Percentiles rank a stretch among this genome's conserved stretches.
Conservation (phyloP, 2,888 invertebrate genomes). For the Athalia circularis region DNA sequence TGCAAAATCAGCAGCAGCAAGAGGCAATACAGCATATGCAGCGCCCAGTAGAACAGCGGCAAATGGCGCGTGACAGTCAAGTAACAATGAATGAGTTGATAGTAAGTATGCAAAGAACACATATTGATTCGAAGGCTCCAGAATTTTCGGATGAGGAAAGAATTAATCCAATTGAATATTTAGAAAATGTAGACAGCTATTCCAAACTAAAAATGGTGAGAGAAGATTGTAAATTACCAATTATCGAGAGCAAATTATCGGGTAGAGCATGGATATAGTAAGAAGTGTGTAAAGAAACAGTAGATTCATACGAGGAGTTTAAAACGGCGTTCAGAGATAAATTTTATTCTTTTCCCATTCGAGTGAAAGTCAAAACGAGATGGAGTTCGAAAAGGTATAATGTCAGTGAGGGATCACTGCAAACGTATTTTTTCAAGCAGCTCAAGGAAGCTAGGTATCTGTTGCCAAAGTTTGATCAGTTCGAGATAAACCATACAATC, state of each 20-base stretch:
- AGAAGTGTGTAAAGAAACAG: slow-evolving; percentile 6
- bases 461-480: slow-evolving; percentile 1
- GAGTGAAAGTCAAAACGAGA: background rate
- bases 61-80: background rate
- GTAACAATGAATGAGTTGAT: slow-evolving; percentile 42
- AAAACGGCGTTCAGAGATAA: background rate
- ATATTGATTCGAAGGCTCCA: slow-evolving; percentile 34
- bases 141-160: slow-evolving; percentile 30
- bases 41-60: background rate
- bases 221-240: slow-evolving; percentile 4
- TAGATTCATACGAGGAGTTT: slow-evolving; percentile 13
- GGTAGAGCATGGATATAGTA: slow-evolving; percentile 29
- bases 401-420: slow-evolving; percentile 10
- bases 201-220: slow-evolving; percentile 23
- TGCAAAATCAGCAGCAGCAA: background rate
- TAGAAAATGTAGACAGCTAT: slow-evolving; percentile 22
- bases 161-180: slow-evolving; percentile 28
- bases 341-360: slow-evolving; percentile 25
- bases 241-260: slow-evolving; percentile 9
- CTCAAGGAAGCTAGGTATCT: slow-evolving; percentile 26
- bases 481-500: background rate
- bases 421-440: slow-evolving; percentile 43
- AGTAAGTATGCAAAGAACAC: slow-evolving; percentile 45
- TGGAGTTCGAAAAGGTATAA: slow-evolving; percentile 26
- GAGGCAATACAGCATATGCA: background rate